These are phyloP conservation scores for Hylaeus volcanicus DNA, from an alignment of 1,140 invertebrate genomes.

Conservation along the genomic window DNA sequence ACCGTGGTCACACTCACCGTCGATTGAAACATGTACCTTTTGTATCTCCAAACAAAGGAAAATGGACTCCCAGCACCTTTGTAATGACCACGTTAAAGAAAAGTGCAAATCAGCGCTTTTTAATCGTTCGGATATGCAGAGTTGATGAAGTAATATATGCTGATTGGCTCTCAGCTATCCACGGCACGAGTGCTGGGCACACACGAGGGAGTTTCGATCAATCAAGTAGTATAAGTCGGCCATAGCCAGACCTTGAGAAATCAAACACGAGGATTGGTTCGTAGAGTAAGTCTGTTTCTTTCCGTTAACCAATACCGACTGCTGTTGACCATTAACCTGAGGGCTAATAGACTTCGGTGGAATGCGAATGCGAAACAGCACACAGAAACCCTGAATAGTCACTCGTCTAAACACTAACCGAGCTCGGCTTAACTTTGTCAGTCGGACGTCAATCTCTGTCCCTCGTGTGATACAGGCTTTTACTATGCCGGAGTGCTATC, in stretches of 20 bases:
- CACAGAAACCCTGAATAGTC: neutral
- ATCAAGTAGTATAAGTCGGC: slow-evolving; percentile 11
- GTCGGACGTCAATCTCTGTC: too few relatives aligned
- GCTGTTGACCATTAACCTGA: neutral
- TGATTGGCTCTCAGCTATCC: slow-evolving; percentile 8
- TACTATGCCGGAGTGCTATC: too few relatives aligned
- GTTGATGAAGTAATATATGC: slow-evolving; percentile 12
- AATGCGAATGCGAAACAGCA: neutral
- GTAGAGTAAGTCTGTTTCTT: neutral
- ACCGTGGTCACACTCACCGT: too few relatives aligned
- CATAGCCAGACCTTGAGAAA: neutral
- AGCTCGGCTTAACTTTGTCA: too few relatives aligned
- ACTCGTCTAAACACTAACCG: too few relatives aligned
- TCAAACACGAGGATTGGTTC: neutral
- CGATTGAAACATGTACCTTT: too few relatives aligned
- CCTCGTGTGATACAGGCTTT: too few relatives aligned
- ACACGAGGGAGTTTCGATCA: neutral
- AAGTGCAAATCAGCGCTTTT: slow-evolving; percentile 7
- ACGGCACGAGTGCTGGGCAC: slow-evolving; percentile 9
- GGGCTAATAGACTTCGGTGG: neutral
- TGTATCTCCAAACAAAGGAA: too few relatives aligned
- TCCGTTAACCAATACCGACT: neutral
- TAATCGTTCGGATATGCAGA: neutral
- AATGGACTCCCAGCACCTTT: too few relatives aligned
- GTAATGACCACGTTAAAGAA: neutral